Conservation (phyloP, 2,888 invertebrate genomes). For the Aromia moschata region DNA sequence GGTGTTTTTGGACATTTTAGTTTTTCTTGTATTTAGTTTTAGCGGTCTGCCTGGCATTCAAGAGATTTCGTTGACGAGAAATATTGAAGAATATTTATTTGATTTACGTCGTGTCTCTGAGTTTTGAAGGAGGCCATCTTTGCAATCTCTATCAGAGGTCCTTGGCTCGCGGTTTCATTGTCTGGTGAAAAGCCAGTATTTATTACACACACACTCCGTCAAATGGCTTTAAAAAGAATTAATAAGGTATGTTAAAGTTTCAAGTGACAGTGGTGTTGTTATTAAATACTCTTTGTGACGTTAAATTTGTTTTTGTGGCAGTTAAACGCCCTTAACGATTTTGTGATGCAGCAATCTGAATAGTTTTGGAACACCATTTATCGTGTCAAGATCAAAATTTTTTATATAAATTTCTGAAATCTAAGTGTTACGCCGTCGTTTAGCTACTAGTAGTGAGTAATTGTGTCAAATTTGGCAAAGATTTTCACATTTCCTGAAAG, state of each 20-base stretch:
- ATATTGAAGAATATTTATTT: constrained; percentile 57
- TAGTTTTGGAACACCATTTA: constrained; percentile 67
- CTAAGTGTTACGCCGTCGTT: constrained; percentile 24
- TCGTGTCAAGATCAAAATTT: constrained; percentile 33
- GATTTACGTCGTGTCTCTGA: constrained; percentile 78
- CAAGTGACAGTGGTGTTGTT: constrained; percentile 44
- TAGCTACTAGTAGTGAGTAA: constrained; percentile 27
- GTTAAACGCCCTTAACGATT: constrained; percentile 68
- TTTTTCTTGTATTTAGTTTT: constrained; percentile 45
- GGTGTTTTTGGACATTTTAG: constrained; percentile 42
- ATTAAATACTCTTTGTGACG: constrained; percentile 41
- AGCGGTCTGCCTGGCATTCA: constrained; percentile 30
- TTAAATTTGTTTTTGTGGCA: constrained; percentile 47
- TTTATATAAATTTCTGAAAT: constrained; percentile 25
- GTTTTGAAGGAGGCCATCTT: constrained; percentile 85
- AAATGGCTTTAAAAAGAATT: constrained; percentile 98
- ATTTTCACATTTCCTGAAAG: constrained; percentile 36
- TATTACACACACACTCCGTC: constrained; percentile 73
- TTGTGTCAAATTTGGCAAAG: constrained; percentile 33
- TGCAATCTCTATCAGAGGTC: constrained; percentile 88
- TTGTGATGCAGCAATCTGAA: constrained; percentile 74
- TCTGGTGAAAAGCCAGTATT: constrained; percentile 81
- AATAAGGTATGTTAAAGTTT: constrained; percentile 83
- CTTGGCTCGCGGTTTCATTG: constrained; percentile 85
- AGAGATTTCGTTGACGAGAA: constrained; percentile 38